Conservation (phyloP, 2,797 vertebrate genomes). For the Peromyscus melanophrys region DNA sequence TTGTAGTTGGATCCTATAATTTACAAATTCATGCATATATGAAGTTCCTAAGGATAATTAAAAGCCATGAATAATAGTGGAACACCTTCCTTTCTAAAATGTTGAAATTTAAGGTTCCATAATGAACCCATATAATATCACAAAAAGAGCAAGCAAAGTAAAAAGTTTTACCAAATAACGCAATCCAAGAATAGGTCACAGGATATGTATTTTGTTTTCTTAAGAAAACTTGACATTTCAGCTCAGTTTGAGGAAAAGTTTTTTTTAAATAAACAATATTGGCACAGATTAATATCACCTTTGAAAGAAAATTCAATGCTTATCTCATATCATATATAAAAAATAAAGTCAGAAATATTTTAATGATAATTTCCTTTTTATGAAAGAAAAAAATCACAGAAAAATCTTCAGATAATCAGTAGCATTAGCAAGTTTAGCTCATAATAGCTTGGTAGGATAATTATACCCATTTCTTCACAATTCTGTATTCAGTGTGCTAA, state of each 20-base stretch:
- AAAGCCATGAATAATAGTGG: not conserved
- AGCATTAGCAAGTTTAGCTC: not conserved
- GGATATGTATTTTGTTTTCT: not conserved
- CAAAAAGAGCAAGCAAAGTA: not conserved
- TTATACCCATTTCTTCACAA: not conserved
- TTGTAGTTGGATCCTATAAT: not conserved
- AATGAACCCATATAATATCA: not conserved
- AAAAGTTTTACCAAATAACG: not conserved
- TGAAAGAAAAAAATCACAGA: not conserved
- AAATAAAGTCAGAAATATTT: conserved; percentile 5
- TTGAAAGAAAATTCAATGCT: not conserved
- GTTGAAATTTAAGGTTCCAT: not conserved
- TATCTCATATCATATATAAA: not conserved
- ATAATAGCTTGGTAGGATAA: not conserved
- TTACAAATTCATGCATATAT: not conserved
- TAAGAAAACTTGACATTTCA: not conserved
- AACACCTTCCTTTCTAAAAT: not conserved
- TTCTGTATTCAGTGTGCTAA: not conserved
- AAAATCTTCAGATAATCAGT: not conserved
- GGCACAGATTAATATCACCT: not conserved
- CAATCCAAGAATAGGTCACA: not conserved
- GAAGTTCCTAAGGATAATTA: not conserved
- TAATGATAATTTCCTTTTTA: not conserved
- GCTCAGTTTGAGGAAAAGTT: not conserved
- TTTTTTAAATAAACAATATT: not conserved